A percentile compares a stretch with the other conserved stretches of the same genome.
These are phyloP conservation scores for Aphis gossypii DNA, from an alignment of 1,140 invertebrate genomes.

Conservation along the genomic window DNA sequence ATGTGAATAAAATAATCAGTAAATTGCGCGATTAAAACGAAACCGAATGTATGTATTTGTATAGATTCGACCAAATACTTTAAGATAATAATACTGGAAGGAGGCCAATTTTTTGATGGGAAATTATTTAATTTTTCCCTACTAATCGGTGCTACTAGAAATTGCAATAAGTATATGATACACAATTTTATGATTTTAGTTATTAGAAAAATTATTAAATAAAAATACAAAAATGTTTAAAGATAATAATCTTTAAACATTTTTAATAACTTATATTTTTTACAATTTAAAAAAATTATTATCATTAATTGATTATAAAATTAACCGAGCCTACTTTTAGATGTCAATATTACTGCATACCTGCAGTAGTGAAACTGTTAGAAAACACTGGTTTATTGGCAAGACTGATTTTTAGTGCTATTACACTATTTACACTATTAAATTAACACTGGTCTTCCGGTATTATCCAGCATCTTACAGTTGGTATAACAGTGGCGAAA, in stretches of 20 bases:
- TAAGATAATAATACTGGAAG: background rate
- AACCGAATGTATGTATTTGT: too few relatives aligned
- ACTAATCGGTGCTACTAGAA: background rate
- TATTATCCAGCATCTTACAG: background rate
- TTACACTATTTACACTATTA: too few relatives aligned
- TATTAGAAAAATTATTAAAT: background rate
- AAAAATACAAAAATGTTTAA: background rate
- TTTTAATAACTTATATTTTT: background rate
- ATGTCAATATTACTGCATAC: background rate
- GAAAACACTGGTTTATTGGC: background rate
- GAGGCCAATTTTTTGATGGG: background rate
- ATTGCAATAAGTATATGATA: background rate
- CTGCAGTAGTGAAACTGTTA: background rate
- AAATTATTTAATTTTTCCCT: background rate
- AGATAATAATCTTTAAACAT: too few relatives aligned
- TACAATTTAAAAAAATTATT: background rate
- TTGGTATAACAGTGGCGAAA: background rate
- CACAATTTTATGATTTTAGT: background rate
- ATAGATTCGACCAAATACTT: too few relatives aligned
- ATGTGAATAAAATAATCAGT: too few relatives aligned
- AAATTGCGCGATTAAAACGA: too few relatives aligned
- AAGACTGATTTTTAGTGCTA: too few relatives aligned
- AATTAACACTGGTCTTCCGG: too few relatives aligned
- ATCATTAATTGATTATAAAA: background rate
- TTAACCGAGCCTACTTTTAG: background rate